A percentile compares a stretch with the other conserved stretches of the same genome.
phyloP scores from a whole-genome alignment of 2,113 vertebrate genomes.

The Silurus meridionalis region DNA sequence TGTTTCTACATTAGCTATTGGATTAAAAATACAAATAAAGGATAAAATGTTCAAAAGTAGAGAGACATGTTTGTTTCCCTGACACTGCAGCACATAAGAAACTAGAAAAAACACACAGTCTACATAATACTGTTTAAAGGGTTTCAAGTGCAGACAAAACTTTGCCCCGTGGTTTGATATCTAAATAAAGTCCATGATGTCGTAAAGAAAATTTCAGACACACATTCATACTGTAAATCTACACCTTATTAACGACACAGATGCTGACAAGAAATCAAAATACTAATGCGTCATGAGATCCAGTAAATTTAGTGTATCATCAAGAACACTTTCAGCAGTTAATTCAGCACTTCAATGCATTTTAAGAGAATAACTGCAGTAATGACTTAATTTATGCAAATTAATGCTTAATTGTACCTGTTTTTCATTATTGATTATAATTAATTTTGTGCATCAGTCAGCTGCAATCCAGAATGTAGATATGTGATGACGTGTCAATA shows the following conservation, averaged over 20 bases:
- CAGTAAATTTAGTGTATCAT: background rate
- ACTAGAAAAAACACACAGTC: background rate
- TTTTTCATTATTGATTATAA: background rate
- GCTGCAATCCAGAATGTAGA: background rate
- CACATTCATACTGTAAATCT: background rate
- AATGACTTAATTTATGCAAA: background rate
- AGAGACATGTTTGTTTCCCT: background rate
- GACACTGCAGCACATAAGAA: background rate
- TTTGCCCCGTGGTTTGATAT: background rate
- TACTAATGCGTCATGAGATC: background rate
- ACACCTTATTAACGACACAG: background rate
- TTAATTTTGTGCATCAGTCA: background rate
- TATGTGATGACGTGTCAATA: background rate
- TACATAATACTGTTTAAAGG: background rate
- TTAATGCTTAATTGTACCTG: background rate
- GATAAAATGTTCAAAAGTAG: background rate
- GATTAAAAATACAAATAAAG: background rate
- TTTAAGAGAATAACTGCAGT: background rate
- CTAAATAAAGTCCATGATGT: background rate
- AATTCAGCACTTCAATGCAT: background rate
- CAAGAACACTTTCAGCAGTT: slow-evolving; percentile 12
- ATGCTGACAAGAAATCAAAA: background rate
- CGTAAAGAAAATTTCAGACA: background rate
- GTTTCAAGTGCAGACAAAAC: background rate
- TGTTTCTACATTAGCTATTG: background rate